Evolutionary conservation across 2,888 invertebrate genomes (phyloP).

Genomic region (Arrhopalites spinosus): DNA sequence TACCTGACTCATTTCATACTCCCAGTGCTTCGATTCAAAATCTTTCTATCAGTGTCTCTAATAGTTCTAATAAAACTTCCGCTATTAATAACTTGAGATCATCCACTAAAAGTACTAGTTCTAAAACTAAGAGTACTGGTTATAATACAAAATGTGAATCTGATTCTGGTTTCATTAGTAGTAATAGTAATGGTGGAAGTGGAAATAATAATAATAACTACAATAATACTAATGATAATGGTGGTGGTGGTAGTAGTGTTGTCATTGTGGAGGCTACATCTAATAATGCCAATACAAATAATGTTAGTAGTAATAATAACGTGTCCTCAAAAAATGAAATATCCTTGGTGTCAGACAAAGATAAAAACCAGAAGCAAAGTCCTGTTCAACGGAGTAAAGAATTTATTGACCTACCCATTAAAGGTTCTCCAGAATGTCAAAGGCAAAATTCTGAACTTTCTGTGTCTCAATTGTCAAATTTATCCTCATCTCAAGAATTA

Average conservation of each 20-base stretch:
- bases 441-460: neutral
- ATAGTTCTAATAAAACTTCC: neutral
- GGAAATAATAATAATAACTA: neutral
- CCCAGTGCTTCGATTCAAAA: constrained; percentile 54
- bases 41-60: constrained; percentile 29
- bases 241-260: neutral
- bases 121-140: too few relatives aligned
- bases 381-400: constrained; percentile 1
- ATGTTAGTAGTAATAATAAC: neutral
- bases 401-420: neutral
- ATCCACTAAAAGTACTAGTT: constrained; percentile 11
- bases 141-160: constrained; percentile 16
- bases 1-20: constrained; percentile 46
- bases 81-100: neutral
- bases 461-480: neutral
- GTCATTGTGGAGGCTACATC: neutral
- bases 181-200: constrained; percentile 6
- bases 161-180: neutral
- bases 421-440: constrained; percentile 15
- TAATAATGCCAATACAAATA: neutral
- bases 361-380: constrained; percentile 6
- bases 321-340: constrained; percentile 18
- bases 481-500: constrained; percentile 11
- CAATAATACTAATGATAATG: constrained; percentile 13
- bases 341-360: constrained; percentile 1